phyloP scores from a whole-genome alignment of 2,888 invertebrate genomes.

The Homarus gammarus region DNA sequence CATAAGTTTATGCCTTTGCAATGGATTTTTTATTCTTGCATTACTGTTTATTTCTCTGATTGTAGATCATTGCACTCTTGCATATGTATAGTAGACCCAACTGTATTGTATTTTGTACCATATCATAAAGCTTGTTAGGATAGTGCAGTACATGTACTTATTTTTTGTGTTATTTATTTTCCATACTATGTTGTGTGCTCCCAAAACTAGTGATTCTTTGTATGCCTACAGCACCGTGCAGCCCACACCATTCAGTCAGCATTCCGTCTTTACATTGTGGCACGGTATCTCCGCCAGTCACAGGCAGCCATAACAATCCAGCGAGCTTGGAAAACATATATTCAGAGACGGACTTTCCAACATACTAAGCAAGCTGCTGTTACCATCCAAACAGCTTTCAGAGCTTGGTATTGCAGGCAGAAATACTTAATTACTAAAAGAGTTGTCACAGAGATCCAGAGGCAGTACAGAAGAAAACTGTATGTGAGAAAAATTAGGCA shows the following conservation, averaged over 20 bases:
- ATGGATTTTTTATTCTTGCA: no score
- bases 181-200: no score
- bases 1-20: no score
- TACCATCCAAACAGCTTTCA: conserved; percentile 28
- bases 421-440: neutral
- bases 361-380: neutral
- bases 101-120: neutral
- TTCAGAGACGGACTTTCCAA: neutral
- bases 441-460: neutral
- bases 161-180: neutral
- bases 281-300: conserved; percentile 6
- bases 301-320: conserved; percentile 58
- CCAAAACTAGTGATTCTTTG: neutral
- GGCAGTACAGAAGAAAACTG: conserved; percentile 4
- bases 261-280: conserved; percentile 30
- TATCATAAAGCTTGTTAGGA: neutral
- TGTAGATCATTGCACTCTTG: neutral
- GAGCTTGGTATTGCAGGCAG: conserved; percentile 7
- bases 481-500: neutral
- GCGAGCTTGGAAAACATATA: neutral
- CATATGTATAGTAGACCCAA: neutral
- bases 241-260: conserved; percentile 44
- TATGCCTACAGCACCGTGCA: conserved; percentile 36
- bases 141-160: neutral
- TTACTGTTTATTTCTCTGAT: neutral